phyloP scores from a whole-genome alignment of 2,113 vertebrate species.

The Macquaria ambigua region DNA sequence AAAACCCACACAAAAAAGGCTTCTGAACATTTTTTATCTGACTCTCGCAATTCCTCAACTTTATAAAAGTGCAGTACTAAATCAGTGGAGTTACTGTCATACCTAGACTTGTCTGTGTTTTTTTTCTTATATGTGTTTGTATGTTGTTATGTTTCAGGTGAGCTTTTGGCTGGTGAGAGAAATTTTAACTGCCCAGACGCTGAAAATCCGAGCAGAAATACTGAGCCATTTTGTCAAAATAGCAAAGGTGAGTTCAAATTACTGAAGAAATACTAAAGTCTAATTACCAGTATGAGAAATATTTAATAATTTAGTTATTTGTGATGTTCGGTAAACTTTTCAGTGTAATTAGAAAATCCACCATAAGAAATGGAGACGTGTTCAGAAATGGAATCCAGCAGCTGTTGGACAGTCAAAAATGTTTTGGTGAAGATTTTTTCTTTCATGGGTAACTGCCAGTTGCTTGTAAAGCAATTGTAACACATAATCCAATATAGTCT shows the following conservation, averaged over 20 bases:
- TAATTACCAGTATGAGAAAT: background rate
- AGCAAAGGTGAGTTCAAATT: slow-evolving; percentile 91
- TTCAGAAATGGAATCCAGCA: background rate
- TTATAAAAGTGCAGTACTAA: background rate
- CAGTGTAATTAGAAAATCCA: background rate
- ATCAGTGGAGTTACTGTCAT: background rate
- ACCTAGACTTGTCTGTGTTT: background rate
- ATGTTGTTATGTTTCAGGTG: slow-evolving; percentile 84
- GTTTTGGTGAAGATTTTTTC: background rate
- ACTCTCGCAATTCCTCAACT: no score
- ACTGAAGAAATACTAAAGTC: background rate
- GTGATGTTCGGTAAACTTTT: background rate
- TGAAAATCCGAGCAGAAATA: slow-evolving; percentile 97
- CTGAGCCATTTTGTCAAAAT: slow-evolving; percentile 97
- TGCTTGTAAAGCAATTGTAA: background rate
- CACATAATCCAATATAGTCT: background rate
- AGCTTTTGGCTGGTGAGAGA: slow-evolving; percentile 98
- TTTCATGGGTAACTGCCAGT: background rate
- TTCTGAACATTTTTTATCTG: no score
- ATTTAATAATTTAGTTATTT: no score
- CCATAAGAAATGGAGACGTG: background rate
- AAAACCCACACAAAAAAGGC: no score
- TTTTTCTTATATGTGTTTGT: background rate
- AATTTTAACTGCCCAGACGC: slow-evolving; percentile 94
- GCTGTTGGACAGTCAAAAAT: background rate